These are phyloP conservation scores for Latrodectus geometricus DNA, from an alignment of 1,140 invertebrate species.

Conservation along the genomic window DNA sequence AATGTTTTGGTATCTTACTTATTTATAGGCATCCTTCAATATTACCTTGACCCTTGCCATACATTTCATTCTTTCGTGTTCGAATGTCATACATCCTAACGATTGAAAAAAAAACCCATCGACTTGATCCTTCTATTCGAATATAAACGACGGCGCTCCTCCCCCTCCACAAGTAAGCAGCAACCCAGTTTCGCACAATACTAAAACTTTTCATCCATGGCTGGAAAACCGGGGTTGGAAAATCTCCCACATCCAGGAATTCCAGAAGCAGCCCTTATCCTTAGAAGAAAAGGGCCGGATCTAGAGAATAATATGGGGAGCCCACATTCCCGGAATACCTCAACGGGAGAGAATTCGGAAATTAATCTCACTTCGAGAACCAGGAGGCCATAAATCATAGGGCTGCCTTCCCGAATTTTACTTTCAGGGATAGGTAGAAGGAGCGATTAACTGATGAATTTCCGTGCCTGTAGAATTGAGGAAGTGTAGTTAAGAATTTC, in stretches of 20 bases:
- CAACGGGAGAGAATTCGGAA: slow-evolving; percentile 27
- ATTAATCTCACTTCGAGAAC: slow-evolving; percentile 34
- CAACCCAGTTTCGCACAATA: not conserved
- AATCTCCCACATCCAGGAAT: slow-evolving; percentile 5
- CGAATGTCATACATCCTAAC: not conserved
- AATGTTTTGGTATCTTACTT: too few relatives aligned
- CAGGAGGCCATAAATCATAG: slow-evolving; percentile 35
- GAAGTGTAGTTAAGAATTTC: slow-evolving; percentile 41
- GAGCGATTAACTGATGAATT: slow-evolving; percentile 41
- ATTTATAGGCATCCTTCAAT: not conserved
- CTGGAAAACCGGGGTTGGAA: not conserved
- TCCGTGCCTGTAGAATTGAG: slow-evolving; percentile 23
- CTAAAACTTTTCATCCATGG: not conserved
- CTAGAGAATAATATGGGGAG: slow-evolving; percentile 31
- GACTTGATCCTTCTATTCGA: not conserved
- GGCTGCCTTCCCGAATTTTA: slow-evolving; percentile 25
- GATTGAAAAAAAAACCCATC: not conserved
- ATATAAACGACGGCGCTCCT: slow-evolving; percentile 1
- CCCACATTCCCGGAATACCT: slow-evolving; percentile 35
- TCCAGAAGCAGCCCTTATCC: slow-evolving; percentile 22
- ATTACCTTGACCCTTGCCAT: slow-evolving; percentile 2
- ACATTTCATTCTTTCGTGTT: too few relatives aligned
- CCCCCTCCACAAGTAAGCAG: not conserved
- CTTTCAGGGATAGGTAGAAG: not conserved
- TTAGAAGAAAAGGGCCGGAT: slow-evolving; percentile 29